Conservation (phyloP, 1,140 invertebrate genomes). For the Cotesia vestalis region DNA sequence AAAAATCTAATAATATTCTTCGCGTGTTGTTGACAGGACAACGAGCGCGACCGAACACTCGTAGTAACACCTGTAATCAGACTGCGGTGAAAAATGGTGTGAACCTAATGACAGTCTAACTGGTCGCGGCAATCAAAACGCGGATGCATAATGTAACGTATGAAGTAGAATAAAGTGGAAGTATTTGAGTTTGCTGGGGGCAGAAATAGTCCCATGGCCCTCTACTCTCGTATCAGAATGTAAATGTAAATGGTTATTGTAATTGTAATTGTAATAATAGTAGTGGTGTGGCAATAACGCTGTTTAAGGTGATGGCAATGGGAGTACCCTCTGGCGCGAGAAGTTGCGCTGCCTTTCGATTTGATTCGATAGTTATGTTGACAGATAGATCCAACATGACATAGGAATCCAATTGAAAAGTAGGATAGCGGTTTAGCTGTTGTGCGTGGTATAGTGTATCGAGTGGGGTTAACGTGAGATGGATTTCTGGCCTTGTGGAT, state of each 20-base stretch:
- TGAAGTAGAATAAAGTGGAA: background rate
- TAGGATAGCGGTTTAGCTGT: background rate
- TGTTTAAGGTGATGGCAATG: background rate
- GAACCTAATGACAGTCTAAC: conserved; percentile 44
- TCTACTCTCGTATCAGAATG: no score
- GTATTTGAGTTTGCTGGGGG: conserved; percentile 28
- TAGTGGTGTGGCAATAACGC: no score
- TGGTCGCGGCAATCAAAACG: conserved; percentile 39
- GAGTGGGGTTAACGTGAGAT: conserved; percentile 17
- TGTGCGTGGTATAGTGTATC: no score
- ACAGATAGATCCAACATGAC: no score
- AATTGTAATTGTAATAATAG: background rate
- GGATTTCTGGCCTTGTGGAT: conserved; percentile 59
- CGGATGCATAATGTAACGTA: conserved; percentile 22
- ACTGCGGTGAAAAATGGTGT: conserved; percentile 52
- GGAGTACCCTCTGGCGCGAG: conserved; percentile 37
- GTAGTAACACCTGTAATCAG: conserved; percentile 63
- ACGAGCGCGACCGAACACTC: conserved; percentile 48
- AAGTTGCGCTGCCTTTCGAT: conserved; percentile 4
- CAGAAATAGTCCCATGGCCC: conserved; percentile 14
- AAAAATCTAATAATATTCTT: background rate
- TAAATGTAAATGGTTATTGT: background rate
- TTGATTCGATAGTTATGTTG: no score
- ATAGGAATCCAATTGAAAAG: conserved; percentile 8
- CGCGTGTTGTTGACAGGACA: conserved; percentile 36